These are phyloP conservation scores for Oryctolagus cuniculus DNA, from an alignment of 2,113 vertebrate species.

Conservation along the genomic window DNA sequence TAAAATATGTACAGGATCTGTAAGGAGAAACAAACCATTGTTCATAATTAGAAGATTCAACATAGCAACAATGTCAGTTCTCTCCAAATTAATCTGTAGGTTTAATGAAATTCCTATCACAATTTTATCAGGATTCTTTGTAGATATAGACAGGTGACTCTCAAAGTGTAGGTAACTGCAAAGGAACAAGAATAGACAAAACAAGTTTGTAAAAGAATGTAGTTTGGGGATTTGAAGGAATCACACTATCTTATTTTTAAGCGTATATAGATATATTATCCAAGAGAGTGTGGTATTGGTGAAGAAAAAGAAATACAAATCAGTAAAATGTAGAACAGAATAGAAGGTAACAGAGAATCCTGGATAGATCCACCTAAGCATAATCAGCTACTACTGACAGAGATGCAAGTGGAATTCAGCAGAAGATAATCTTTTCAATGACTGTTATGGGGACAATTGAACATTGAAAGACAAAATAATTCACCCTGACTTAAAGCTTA, in stretches of 20 bases:
- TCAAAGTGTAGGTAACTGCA: not conserved
- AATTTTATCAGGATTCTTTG: not conserved
- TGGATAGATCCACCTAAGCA: not conserved
- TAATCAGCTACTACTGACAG: not conserved
- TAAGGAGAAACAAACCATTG: not conserved
- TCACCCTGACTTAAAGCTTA: not conserved
- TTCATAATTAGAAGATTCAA: not conserved
- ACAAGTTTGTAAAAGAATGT: not conserved
- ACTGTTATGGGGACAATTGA: not conserved
- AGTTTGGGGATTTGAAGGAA: not conserved
- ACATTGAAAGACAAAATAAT: not conserved
- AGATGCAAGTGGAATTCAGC: not conserved
- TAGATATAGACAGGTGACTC: not conserved
- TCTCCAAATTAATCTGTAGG: not conserved
- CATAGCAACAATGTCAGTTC: not conserved
- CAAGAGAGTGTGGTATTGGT: not conserved
- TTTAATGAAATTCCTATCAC: not conserved
- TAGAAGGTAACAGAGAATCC: not conserved
- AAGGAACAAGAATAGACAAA: not conserved
- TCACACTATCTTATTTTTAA: not conserved
- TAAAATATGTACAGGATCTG: not conserved
- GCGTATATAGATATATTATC: not conserved
- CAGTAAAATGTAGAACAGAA: not conserved
- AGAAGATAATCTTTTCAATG: not conserved
- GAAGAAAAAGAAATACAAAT: not conserved